Base-by-base conservation (phyloP, 1,140 invertebrate species). In the Pteromalus puparum region DNA sequence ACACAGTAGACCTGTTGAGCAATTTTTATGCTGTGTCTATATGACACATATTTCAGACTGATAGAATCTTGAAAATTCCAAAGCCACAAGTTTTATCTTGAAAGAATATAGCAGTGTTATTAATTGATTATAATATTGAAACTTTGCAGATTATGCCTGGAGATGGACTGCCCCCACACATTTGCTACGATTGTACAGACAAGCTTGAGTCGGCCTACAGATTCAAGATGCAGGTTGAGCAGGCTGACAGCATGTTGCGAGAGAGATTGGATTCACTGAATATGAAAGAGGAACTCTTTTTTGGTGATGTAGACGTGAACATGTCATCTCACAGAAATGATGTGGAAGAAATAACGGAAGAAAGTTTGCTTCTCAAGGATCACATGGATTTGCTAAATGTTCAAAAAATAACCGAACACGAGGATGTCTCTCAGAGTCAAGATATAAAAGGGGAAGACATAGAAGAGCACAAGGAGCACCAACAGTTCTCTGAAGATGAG, bases 151-250 rank as follows among this genome's bases (percentile, higher is more conserved):
- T 94, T 87, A 88, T 92, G 81, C 91, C 93, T 84, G 94, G 93
- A 24, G 95, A 95, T 91, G 95, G 95, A n/a, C 91, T 95, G 87
- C 95, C 95, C 61, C 92, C 94, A 84, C 92, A 94, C 76, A 94
- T 95, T 12, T 96, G 95, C 81, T 93, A 92, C 68, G 88, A 93
- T 34, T 96, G 95, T 87, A 94, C 94, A 3, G 93, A 94, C 76
- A 94, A 95, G 87, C 90, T 95, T n/a, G 94, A 95, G 86, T 93
- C 93, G 30, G 93, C 95, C 42, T 95, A 95, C 88, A 93, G 95
- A 82, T 95, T 95, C 87, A 95, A 95, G 88, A 87, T 94, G 74
- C 94, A 95, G 90, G 95, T 95, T 86, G 95, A 95, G 90, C 93
- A 95, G 87, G 94, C 94, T 21, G 94, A 95, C 88, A 92, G 86